Conservation (phyloP, 2,888 invertebrate species). For the Criorhina ranunculi region DNA sequence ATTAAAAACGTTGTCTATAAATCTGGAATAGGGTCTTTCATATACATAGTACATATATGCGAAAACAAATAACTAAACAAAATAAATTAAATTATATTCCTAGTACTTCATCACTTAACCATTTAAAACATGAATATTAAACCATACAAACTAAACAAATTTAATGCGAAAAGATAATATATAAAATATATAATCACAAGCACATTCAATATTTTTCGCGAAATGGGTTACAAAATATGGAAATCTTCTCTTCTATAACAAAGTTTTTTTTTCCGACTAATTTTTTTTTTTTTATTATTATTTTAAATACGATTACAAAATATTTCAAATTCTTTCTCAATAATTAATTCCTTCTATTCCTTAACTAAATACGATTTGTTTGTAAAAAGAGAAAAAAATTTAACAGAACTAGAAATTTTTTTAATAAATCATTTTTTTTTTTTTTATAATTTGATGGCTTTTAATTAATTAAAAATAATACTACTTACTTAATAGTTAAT, state of each 20-base stretch:
- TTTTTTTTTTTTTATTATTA: constrained; percentile 26
- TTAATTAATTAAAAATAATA: constrained; percentile 5
- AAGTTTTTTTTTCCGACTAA: constrained; percentile 37
- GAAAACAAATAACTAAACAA: constrained; percentile 12
- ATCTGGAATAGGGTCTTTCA: constrained; percentile 59
- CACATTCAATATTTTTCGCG: constrained; percentile 36
- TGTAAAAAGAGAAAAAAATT: constrained; percentile 42
- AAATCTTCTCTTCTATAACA: constrained; percentile 37
- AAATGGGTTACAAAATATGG: constrained; percentile 44
- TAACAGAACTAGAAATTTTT: constrained; percentile 25
- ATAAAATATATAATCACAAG: constrained; percentile 6
- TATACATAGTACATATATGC: not conserved
- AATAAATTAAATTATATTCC: constrained; percentile 12
- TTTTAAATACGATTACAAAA: constrained; percentile 24
- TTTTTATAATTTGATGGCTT: constrained; percentile 10
- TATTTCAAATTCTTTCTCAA: constrained; percentile 41
- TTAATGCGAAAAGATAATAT: constrained; percentile 21
- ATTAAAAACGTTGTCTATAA: constrained; percentile 35
- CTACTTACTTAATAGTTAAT: constrained; percentile 15
- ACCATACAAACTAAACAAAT: constrained; percentile 59
- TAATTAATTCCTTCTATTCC: constrained; percentile 44
- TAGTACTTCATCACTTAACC: constrained; percentile 39
- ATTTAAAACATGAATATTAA: constrained; percentile 28
- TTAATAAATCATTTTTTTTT: not conserved
- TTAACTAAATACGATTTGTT: constrained; percentile 38